Conservation (phyloP, 2,888 invertebrate genomes). For the Lasioglossum lativentre region DNA sequence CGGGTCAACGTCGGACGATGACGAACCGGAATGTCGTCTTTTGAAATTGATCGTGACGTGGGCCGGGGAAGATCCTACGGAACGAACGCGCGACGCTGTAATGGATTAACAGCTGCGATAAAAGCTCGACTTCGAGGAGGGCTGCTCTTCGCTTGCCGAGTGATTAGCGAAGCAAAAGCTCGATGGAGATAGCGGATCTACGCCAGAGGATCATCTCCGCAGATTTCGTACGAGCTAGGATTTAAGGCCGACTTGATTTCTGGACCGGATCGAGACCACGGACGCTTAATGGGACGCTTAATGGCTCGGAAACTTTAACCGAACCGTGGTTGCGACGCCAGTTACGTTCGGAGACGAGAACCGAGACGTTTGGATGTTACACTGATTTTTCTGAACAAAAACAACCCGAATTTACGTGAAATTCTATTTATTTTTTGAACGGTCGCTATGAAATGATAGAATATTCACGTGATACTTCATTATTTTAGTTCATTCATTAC, state of each 20-base stretch:
- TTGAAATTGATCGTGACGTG: slow-evolving; percentile 37
- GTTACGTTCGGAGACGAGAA: neutral
- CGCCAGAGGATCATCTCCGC: neutral
- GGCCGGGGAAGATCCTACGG: slow-evolving; percentile 10
- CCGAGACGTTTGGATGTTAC: neutral
- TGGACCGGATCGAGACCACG: neutral
- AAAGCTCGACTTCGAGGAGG: slow-evolving; percentile 5
- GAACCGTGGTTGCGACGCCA: neutral
- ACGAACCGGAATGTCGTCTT: slow-evolving; percentile 46
- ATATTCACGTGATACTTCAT: too few relatives aligned
- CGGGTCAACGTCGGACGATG: slow-evolving; percentile 37
- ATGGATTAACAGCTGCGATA: slow-evolving; percentile 30
- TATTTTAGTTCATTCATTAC: too few relatives aligned
- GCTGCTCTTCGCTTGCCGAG: neutral
- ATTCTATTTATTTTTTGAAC: too few relatives aligned
- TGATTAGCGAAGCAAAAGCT: slow-evolving; percentile 4
- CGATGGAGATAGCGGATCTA: neutral
- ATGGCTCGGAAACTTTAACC: neutral
- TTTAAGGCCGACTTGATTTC: neutral
- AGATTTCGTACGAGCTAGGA: neutral
- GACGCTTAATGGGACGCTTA: neutral
- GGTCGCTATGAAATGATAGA: neutral
- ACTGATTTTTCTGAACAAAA: neutral
- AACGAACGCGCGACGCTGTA: slow-evolving; percentile 17
- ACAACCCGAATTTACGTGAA: too few relatives aligned